Base-by-base conservation (phyloP, 2,797 vertebrate species). In the Crenuchus spilurus region DNA sequence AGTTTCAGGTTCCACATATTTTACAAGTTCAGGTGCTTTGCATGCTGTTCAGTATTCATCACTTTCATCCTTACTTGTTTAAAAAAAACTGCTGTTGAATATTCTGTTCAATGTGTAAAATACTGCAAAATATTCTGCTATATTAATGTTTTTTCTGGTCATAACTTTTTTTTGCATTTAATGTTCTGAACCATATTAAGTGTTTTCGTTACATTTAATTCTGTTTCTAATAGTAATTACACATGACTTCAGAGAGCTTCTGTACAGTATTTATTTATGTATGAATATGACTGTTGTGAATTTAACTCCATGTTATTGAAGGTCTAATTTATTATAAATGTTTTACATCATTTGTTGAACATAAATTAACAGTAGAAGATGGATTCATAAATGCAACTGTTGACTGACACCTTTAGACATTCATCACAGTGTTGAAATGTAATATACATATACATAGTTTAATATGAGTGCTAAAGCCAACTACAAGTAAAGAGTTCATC, bases 201-300 rank as follows among this genome's bases (percentile, higher is more conserved):
- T 52, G 24, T 52, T 54, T 39, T 69, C n/a, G 39, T 10, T 39
- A 26, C n/a, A 35, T 46, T 26, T 51, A 42, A 30, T 39, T 39
- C n/a, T 68, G 62, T 71, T 54, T 72, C 44, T 42, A 57, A 18
- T 48, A 10, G 42, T 41, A 52, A 65, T 69, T 63, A 30, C 54
- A 54, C 63, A 77, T 58, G 70, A 55, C 18, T 22, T 33, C 16
- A 67, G 37, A 42, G 37, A 70, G 20, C 61, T 58, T 70, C 31
- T 72, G 76, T 78, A 78, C 66, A 76, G 74, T 80, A 76, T 75
- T 83, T 80, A 83, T 80, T 83, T 80, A 78, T 76, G 61, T 72
- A 72, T 72, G 28, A 65, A 62, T 41, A 30, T 33, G 41, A 60
- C 20, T 68, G 35, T 20, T 72, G 49, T 80, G 62, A 75, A 73